Percentiles rank a stretch among this genome's conserved stretches.
phyloP scores from a whole-genome alignment of 2,888 invertebrate species.

The Eucera pruinosa region DNA sequence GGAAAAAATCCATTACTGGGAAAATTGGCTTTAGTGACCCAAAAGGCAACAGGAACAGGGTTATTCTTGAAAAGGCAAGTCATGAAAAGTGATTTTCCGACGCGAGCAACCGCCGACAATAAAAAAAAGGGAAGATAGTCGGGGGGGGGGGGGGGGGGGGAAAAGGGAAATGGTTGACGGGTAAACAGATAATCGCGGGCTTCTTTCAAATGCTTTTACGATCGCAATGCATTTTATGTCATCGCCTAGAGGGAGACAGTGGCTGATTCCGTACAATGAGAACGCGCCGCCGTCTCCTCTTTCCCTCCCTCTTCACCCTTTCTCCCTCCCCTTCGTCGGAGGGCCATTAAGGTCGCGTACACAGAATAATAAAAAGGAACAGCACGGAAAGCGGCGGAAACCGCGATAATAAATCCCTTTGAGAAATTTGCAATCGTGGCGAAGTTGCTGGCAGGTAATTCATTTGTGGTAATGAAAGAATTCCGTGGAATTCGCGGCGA shows the following conservation, averaged over 20 bases:
- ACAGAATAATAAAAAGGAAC: conserved; percentile 37
- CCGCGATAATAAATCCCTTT: conserved; percentile 44
- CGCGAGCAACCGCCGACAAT: not conserved
- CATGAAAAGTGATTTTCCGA: not conserved
- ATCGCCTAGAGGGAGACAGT: conserved; percentile 14
- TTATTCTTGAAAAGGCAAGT: not conserved
- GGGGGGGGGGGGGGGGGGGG: not conserved
- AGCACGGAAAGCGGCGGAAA: conserved; percentile 23
- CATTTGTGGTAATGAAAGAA: conserved; percentile 34
- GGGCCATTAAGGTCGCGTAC: conserved; percentile 38
- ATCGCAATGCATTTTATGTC: conserved; percentile 26
- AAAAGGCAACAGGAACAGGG: not conserved
- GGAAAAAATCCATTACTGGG: not conserved
- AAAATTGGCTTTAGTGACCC: not conserved
- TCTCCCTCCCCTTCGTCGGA: not conserved
- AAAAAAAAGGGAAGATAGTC: too few species aligned
- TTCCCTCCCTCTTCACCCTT: not conserved
- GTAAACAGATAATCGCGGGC: conserved; percentile 38
- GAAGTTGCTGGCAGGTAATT: conserved; percentile 28
- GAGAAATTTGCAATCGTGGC: conserved; percentile 39
- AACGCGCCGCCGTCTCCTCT: not conserved
- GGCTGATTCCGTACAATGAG: conserved; percentile 25
- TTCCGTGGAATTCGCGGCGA: conserved; percentile 18
- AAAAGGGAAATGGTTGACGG: not conserved
- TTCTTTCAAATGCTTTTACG: conserved; percentile 32